Conservation (phyloP, 1,140 invertebrate species). For the Heliconius himera region DNA sequence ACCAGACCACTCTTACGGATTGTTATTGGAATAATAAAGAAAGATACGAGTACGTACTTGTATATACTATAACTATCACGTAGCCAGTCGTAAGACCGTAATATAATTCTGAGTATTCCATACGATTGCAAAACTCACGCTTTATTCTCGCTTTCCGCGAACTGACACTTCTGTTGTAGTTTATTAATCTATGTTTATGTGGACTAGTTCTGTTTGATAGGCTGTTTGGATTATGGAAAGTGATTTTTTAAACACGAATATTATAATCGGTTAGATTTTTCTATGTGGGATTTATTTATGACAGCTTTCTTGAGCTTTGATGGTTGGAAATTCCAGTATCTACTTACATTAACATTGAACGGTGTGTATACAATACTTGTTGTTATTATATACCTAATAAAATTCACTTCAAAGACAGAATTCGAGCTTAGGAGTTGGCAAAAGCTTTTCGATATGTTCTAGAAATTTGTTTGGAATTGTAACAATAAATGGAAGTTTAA, state of each 20-base stretch:
- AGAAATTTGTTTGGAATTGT: neutral
- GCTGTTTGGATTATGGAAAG: slow-evolving; percentile 56
- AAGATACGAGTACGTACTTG: slow-evolving; percentile 31
- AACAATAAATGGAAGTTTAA: neutral
- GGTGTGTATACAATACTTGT: slow-evolving; percentile 13
- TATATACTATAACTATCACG: neutral
- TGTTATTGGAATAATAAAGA: slow-evolving; percentile 82
- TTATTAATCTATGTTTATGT: slow-evolving; percentile 75
- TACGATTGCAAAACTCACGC: slow-evolving; percentile 74
- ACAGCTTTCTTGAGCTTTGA: slow-evolving; percentile 9
- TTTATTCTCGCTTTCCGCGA: slow-evolving; percentile 74
- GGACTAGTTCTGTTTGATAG: slow-evolving; percentile 64
- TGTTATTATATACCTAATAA: slow-evolving; percentile 9
- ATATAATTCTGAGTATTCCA: slow-evolving; percentile 66
- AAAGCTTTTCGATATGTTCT: neutral
- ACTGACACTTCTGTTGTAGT: slow-evolving; percentile 75
- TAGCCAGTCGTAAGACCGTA: slow-evolving; percentile 59
- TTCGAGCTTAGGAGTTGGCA: neutral
- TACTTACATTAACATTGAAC: neutral
- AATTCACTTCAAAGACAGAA: slow-evolving; percentile 4
- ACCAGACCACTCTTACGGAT: slow-evolving; percentile 79
- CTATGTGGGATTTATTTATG: slow-evolving; percentile 7
- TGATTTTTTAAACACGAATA: slow-evolving; percentile 49
- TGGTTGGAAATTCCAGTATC: neutral
- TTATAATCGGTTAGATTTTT: slow-evolving; percentile 41